phyloP scores from a whole-genome alignment of 2,113 vertebrate species.

The Tupaia chinensis region DNA sequence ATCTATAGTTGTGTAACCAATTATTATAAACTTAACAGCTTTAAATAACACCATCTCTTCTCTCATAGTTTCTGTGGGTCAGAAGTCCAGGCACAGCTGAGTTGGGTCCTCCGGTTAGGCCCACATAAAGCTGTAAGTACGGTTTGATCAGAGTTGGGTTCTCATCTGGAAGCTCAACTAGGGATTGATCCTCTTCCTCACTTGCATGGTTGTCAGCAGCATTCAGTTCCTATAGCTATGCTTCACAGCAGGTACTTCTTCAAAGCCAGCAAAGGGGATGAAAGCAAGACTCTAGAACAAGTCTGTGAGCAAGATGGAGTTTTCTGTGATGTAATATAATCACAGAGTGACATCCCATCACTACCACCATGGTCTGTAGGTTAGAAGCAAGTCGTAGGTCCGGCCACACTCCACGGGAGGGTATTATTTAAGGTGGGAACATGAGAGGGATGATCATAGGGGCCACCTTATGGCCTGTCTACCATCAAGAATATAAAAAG shows the following conservation, averaged over 20 bases:
- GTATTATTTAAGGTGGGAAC: background rate
- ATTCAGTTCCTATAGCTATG: background rate
- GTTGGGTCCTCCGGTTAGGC: background rate
- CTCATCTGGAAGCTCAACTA: background rate
- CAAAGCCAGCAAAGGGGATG: slow-evolving; percentile 27
- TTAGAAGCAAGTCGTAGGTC: background rate
- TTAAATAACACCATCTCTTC: background rate
- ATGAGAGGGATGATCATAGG: background rate
- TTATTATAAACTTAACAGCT: background rate
- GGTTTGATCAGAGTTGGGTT: background rate
- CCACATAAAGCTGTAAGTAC: background rate
- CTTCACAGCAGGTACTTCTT: background rate
- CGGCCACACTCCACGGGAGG: background rate
- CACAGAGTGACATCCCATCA: background rate
- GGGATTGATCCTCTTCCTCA: background rate
- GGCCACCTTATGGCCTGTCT: background rate
- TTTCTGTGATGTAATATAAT: background rate
- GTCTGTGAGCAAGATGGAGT: background rate
- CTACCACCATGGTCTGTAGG: background rate
- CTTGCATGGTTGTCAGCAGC: background rate
- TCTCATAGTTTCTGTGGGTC: background rate
- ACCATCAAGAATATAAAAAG: background rate
- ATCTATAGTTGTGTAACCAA: background rate
- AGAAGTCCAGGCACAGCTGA: background rate
- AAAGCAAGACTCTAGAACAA: background rate